Conservation (phyloP, 2,888 invertebrate genomes). For the Aphodius sticticus region DNA sequence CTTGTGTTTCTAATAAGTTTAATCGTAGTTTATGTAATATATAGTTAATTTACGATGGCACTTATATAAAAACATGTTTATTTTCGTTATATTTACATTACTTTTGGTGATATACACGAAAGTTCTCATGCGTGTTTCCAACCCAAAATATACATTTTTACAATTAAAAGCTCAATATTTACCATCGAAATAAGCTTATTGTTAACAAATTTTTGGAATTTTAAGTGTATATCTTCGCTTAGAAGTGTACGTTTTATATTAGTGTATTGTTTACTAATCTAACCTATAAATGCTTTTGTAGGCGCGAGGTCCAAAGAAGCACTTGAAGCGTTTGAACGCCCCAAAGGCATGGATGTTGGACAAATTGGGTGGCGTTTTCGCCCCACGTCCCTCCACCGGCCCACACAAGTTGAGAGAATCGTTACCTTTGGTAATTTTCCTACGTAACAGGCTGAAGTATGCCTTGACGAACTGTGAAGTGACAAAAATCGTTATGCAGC, state of each 20-base stretch:
- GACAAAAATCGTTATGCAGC: constrained; percentile 97
- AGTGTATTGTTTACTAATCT: constrained; percentile 9
- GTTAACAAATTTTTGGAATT: constrained; percentile 5
- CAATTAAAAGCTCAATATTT: neutral
- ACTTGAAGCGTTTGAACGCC: constrained; percentile 98
- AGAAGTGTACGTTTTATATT: neutral
- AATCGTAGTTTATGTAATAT: neutral
- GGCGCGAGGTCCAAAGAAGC: constrained; percentile 99
- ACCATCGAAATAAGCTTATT: neutral
- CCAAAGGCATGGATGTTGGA: constrained; percentile 99
- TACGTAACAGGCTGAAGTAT: constrained; percentile 97
- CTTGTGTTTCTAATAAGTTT: constrained; percentile 14
- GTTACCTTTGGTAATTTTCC: constrained; percentile 93
- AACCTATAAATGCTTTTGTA: constrained; percentile 58
- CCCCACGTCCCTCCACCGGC: constrained; percentile 96
- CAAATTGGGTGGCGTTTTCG: constrained; percentile 97
- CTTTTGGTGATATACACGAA: neutral
- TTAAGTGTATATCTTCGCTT: neutral
- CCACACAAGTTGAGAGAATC: constrained; percentile 98
- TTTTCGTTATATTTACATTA: neutral
- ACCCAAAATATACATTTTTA: neutral
- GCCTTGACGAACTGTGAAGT: constrained; percentile 97
- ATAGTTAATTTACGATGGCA: neutral
- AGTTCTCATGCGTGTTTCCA: neutral
- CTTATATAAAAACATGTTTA: neutral